phyloP scores from a whole-genome alignment of 1,140 invertebrate species.

The Wasmannia auropunctata region DNA sequence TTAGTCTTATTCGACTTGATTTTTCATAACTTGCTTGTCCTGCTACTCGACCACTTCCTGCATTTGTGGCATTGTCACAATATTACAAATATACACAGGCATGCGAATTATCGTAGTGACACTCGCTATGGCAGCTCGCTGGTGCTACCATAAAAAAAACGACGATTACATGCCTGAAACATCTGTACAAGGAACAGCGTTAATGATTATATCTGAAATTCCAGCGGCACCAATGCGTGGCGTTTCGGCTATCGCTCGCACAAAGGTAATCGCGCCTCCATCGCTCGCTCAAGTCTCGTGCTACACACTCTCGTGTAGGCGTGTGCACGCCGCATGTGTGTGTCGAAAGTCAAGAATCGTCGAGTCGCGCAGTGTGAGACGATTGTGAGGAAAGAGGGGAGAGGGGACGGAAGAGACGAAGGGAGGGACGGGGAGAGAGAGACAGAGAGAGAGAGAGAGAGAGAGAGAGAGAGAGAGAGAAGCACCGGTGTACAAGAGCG shows the following conservation, averaged over 20 bases:
- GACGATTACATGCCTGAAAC: slow-evolving; percentile 8
- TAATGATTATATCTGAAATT: slow-evolving; percentile 50
- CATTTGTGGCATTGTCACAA: background rate
- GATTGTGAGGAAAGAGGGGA: background rate
- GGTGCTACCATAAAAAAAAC: too few relatives aligned
- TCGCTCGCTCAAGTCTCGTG: slow-evolving; percentile 34
- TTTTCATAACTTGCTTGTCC: background rate
- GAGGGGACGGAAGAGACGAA: background rate
- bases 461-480: background rate
- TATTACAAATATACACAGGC: background rate
- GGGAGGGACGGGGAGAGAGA: background rate
- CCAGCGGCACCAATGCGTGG: slow-evolving; percentile 34
- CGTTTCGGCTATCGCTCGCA: slow-evolving; percentile 21
- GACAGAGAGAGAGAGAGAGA: background rate
- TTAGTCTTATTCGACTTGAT: too few relatives aligned
- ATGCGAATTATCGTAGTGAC: background rate
- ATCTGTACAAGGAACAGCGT: slow-evolving; percentile 11
- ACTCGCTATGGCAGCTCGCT: background rate
- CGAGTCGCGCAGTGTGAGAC: background rate
- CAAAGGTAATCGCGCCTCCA: slow-evolving; percentile 31
- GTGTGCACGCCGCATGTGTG: background rate
- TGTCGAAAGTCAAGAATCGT: background rate
- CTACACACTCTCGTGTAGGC: background rate
- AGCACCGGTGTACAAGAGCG: background rate
- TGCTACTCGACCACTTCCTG: background rate